phyloP scores from a whole-genome alignment of 2,888 invertebrate species.

The Oxystoma pomonae region DNA sequence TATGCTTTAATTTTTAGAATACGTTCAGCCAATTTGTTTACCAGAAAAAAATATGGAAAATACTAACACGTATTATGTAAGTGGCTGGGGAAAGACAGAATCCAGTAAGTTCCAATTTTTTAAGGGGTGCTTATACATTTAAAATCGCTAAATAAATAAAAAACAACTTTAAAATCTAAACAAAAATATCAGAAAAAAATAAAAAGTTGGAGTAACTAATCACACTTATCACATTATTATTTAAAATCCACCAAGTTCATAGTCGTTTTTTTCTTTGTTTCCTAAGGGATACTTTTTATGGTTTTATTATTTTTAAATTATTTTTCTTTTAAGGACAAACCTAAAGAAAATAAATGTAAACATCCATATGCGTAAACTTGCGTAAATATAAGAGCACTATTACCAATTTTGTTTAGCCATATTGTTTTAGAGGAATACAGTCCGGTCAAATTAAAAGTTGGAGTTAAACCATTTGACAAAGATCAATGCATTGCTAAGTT shows the following conservation, averaged over 20 bases:
- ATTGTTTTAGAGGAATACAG: conserved; percentile 36
- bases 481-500: conserved; percentile 54
- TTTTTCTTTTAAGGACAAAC: no score
- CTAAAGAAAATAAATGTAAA: no score
- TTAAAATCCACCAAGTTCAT: no score
- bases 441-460: conserved; percentile 60
- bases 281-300: background rate
- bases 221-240: no score
- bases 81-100: conserved; percentile 55
- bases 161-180: background rate
- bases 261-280: no score
- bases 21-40: conserved; percentile 43
- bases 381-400: no score
- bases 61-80: conserved; percentile 37
- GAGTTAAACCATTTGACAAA: conserved; percentile 54
- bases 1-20: no score
- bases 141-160: background rate
- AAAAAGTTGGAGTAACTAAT: no score
- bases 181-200: background rate
- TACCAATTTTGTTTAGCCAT: no score
- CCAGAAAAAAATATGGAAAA: conserved; percentile 16
- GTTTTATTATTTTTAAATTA: background rate
- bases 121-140: background rate
- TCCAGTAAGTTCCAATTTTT: conserved; percentile 29
- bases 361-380: no score